A percentile compares a stretch with the other conserved stretches of the same genome.
Evolutionary conservation across 2,113 vertebrate species (phyloP).

Genomic region (Oreotragus oreotragus): DNA sequence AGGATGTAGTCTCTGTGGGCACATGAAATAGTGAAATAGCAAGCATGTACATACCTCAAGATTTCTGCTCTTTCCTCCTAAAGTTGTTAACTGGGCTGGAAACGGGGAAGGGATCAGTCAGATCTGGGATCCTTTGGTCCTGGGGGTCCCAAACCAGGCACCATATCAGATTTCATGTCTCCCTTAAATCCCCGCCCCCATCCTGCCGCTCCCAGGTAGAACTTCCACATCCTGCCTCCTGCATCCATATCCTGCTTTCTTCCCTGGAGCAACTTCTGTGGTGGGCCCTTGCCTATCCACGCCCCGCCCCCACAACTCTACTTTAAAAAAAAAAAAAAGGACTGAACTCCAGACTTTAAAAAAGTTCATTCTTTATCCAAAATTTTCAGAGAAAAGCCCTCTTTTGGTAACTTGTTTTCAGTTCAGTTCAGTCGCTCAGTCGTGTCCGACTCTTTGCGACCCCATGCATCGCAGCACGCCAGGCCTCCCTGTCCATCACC

Average conservation of each 20-base stretch:
- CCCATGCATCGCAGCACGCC: too few relatives aligned
- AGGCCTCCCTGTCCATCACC: too few relatives aligned
- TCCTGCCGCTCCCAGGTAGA: background rate
- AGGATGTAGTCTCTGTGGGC: background rate
- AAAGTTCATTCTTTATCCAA: background rate
- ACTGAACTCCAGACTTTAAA: background rate
- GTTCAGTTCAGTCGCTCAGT: too few relatives aligned
- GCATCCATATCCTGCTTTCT: background rate
- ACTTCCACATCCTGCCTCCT: background rate
- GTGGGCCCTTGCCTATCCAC: background rate
- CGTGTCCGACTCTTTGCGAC: too few relatives aligned
- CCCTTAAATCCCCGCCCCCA: background rate
- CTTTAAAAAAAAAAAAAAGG: background rate
- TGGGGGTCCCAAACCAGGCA: background rate
- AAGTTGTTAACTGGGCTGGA: background rate
- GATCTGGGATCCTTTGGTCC: background rate
- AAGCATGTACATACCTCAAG: rapidly evolving
- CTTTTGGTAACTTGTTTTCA: background rate
- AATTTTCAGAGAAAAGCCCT: background rate
- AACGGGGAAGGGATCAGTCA: background rate
- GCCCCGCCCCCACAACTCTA: rapidly evolving
- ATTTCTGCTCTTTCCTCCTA: background rate
- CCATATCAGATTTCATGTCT: background rate
- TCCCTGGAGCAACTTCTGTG: background rate
- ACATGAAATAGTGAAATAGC: background rate